A percentile compares a stretch with the other conserved stretches of the same genome.
These are phyloP conservation scores for Lepetodrilus schrolli DNA, from an alignment of 2,888 invertebrate species.

Conservation along the genomic window DNA sequence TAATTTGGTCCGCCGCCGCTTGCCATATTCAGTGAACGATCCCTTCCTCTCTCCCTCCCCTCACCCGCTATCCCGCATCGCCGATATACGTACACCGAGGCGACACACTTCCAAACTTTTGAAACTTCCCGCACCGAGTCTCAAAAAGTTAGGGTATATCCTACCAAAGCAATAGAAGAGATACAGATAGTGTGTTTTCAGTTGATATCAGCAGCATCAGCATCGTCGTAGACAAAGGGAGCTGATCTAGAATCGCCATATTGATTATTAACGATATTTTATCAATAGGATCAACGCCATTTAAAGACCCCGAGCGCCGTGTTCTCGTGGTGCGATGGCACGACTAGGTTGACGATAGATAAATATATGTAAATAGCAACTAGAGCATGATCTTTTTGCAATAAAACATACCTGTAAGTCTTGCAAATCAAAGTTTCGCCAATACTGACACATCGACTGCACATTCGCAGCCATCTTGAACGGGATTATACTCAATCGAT, in stretches of 20 bases:
- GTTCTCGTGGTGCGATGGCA: not conserved
- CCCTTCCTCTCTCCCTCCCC: conserved; percentile 7
- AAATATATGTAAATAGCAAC: not conserved
- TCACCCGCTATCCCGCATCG: conserved; percentile 17
- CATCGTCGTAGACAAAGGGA: conserved; percentile 41
- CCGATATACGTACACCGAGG: conserved; percentile 5
- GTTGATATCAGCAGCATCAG: conserved; percentile 31
- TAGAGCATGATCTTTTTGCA: not conserved
- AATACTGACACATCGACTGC: conserved; percentile 77
- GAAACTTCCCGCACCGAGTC: conserved; percentile 36
- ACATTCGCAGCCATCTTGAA: conserved; percentile 77
- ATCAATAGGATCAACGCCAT: conserved; percentile 52
- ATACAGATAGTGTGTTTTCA: conserved; percentile 24
- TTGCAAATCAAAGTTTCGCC: conserved; percentile 76
- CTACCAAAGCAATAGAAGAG: not conserved
- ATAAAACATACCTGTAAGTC: conserved; percentile 74
- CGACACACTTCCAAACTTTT: conserved; percentile 33
- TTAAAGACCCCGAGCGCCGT: conserved; percentile 30
- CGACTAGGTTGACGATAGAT: conserved; percentile 1
- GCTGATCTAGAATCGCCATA: conserved; percentile 56
- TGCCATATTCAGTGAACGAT: conserved; percentile 22
- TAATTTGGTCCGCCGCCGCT: conserved; percentile 17
- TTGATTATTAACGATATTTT: conserved; percentile 62
- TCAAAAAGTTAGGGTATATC: conserved; percentile 3
- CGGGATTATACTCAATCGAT: conserved; percentile 70